Percentiles rank a stretch among this genome's conserved stretches.
Conservation (phyloP, 2,888 invertebrate genomes). For the Prosopocoilus inquinatus region DNA sequence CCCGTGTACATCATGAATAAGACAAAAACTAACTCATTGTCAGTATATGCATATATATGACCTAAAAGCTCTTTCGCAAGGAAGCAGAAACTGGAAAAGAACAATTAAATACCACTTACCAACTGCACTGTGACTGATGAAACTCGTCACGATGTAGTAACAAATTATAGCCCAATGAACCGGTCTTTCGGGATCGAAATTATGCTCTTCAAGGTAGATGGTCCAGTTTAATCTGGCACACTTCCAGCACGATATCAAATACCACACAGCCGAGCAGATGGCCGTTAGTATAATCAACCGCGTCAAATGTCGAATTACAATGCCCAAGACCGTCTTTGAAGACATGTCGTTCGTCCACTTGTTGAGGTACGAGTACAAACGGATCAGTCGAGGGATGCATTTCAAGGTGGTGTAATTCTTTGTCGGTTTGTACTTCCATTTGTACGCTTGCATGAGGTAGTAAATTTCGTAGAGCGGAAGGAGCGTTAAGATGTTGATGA, state of each 20-base stretch:
- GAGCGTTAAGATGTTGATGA: constrained; percentile 18
- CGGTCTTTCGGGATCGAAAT: constrained; percentile 11
- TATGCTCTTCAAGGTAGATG: constrained; percentile 1
- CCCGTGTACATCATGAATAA: constrained; percentile 15
- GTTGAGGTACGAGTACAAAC: constrained; percentile 15
- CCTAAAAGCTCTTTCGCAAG: constrained; percentile 4
- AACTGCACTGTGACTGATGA: neutral
- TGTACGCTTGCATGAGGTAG: constrained; percentile 15
- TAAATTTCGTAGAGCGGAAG: constrained; percentile 25
- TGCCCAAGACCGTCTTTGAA: constrained; percentile 12
- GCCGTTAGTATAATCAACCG: constrained; percentile 18
- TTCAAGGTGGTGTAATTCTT: constrained; percentile 6
- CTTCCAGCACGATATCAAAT: constrained; percentile 10
- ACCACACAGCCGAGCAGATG: constrained; percentile 21
- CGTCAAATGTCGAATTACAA: constrained; percentile 16
- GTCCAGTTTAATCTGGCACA: constrained; percentile 21
- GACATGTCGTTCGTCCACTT: constrained; percentile 14
- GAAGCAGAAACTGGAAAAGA: neutral
- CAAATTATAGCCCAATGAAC: constrained; percentile 20
- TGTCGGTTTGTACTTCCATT: neutral
- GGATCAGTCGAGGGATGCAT: neutral
- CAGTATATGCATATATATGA: constrained; percentile 6
- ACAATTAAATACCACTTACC: neutral
- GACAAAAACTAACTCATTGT: constrained; percentile 16
- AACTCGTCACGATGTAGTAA: neutral